Percentiles rank a stretch among this genome's conserved stretches.
phyloP scores from a whole-genome alignment of 2,888 invertebrate species.

The Acleris cristana region DNA sequence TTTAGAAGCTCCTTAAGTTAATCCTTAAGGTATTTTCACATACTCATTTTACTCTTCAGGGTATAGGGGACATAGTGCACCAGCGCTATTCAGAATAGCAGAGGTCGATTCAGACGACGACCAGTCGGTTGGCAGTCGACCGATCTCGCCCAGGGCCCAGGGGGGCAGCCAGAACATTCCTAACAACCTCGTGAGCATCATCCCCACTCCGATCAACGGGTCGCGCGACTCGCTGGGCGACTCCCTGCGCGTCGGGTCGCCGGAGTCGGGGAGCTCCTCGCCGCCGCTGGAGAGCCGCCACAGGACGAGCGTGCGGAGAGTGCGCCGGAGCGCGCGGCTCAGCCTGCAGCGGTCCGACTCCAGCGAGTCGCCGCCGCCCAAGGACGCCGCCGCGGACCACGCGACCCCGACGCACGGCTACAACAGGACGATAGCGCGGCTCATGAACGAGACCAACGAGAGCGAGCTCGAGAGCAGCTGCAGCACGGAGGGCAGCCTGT shows the following conservation, averaged over 20 bases:
- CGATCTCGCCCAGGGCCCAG: slow-evolving; percentile 67
- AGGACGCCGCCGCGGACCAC: slow-evolving; percentile 53
- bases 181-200: slow-evolving; percentile 79
- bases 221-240: slow-evolving; percentile 75
- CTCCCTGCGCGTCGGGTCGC: slow-evolving; percentile 61
- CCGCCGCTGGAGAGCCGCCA: slow-evolving; percentile 54
- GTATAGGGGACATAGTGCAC: slow-evolving; percentile 73
- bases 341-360: slow-evolving; percentile 65
- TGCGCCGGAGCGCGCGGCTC: slow-evolving; percentile 61
- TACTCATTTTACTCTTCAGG: slow-evolving; percentile 51
- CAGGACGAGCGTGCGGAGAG: slow-evolving; percentile 56
- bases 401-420: slow-evolving; percentile 57
- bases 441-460: slow-evolving; percentile 80
- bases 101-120: slow-evolving; percentile 87
- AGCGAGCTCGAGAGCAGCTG: slow-evolving; percentile 79
- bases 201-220: slow-evolving; percentile 85
- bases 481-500: slow-evolving; percentile 69
- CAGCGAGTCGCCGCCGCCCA: slow-evolving; percentile 72
- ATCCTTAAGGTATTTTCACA: slow-evolving; percentile 9
- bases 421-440: slow-evolving; percentile 69
- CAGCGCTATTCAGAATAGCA: slow-evolving; percentile 77
- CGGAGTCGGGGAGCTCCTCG: slow-evolving; percentile 52
- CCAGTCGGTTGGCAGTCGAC: slow-evolving; percentile 71
- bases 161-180: slow-evolving; percentile 57
- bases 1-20: no score